Base-by-base conservation (phyloP, 2,113 vertebrate species). In the Bubo blakistoni region DNA sequence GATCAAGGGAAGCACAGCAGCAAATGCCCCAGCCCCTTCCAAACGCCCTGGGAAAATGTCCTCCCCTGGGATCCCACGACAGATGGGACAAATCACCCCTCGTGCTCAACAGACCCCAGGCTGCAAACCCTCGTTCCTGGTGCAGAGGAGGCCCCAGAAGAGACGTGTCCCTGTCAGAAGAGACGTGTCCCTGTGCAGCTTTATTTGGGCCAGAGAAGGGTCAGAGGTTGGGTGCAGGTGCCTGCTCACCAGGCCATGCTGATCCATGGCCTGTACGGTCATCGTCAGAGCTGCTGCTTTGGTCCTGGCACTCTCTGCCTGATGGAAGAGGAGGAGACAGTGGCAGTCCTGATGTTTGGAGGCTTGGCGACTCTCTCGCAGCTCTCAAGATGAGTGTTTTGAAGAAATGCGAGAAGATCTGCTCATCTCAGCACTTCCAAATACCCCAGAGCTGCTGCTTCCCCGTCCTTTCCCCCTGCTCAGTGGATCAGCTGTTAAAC, bases 281-380 rank as follows among this genome's bases (percentile, higher is more conserved):
- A 96, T 92, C n/a, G 46, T 57, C 2, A 91, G 97, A 9, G 78
- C 92, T 32, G 76, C 95, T 71, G 96, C 94, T 91, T 97, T 97
- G 92, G 97, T 96, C 96, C 97, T 97, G 88, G 97, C 96, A 9
- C 96, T 96, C 44, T 97, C 95, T 92, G 95, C 97, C 98, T 98
- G 71, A 22, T 27, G 34, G 61, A 88, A 71, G 7, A 73, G 42
- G 30, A 51, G 1, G 24, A 55, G 80, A 77, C 19, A 24, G 8
- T 40, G 32, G 74, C 78, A 88, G 52, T 58, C 26, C 90, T 76
- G 81, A 42, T 16, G 30, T 34, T 8, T 36, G 44, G 70, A 81
- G 92, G 40, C 55, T 36, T 42, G 70, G 65, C 2, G 2, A 25
- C 65, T 34, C 32, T 32, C 46, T 62, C 42, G 54, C 24, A 57